A percentile compares a stretch with the other conserved stretches of the same genome.
Evolutionary conservation across 2,113 vertebrate species (phyloP).

Genomic region (Mus pahari): DNA sequence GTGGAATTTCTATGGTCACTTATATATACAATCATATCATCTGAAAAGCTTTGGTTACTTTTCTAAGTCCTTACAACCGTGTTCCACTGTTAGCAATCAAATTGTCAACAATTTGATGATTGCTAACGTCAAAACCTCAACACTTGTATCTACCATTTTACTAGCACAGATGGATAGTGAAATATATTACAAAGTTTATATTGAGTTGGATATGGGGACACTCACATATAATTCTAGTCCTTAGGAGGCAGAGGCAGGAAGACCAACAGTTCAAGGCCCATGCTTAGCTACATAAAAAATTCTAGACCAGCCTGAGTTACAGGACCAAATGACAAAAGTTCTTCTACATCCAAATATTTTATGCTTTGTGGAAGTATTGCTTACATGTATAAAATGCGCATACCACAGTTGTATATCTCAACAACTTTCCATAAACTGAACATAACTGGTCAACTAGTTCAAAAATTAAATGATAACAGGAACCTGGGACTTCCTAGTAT

Average conservation of each 20-base stretch:
- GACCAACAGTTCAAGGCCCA: neutral
- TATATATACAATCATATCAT: no score
- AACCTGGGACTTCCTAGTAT: neutral
- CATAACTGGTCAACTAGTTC: neutral
- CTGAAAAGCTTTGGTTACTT: neutral
- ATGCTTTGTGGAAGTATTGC: neutral
- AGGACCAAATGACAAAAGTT: neutral
- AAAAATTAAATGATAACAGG: neutral
- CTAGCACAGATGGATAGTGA: neutral
- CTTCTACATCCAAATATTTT: neutral
- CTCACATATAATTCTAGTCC: neutral
- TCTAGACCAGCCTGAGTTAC: neutral
- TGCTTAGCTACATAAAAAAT: neutral
- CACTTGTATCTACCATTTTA: neutral
- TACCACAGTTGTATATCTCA: neutral
- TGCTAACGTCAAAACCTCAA: slow-evolving; percentile 8
- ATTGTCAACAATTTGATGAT: slow-evolving; percentile 23
- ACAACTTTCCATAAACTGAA: slow-evolving; percentile 11
- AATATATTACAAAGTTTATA: slow-evolving; percentile 14
- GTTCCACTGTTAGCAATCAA: neutral
- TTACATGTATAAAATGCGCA: neutral
- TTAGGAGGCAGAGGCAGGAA: neutral
- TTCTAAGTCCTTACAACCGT: neutral
- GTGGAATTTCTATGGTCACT: no score
- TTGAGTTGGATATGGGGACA: neutral